Evolutionary conservation across 1,140 invertebrate species (phyloP).

Genomic region (Megathymus violae): DNA sequence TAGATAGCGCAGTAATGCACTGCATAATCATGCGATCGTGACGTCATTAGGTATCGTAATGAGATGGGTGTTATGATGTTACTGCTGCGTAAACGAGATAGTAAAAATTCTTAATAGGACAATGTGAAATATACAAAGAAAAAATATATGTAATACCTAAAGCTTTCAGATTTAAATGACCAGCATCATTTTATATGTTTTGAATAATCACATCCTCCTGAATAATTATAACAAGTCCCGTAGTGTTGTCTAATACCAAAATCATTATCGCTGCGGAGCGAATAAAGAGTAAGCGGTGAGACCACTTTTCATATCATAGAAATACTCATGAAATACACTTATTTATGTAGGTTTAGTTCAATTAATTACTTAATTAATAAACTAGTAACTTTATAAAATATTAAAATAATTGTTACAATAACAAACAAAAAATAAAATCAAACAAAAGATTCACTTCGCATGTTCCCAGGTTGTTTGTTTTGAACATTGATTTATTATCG

Average conservation of each 20-base stretch:
- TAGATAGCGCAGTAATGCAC: slow-evolving; percentile 26
- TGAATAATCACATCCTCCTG: too few species aligned
- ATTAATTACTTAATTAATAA: too few species aligned
- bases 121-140: background rate
- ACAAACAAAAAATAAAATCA: background rate
- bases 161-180: too few species aligned
- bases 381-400: background rate
- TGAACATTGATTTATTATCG: slow-evolving; percentile 60
- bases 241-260: too few species aligned
- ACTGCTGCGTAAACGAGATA: slow-evolving; percentile 21
- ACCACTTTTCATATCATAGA: too few species aligned
- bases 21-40: slow-evolving; percentile 33
- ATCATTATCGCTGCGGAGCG: too few species aligned
- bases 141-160: background rate
- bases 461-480: slow-evolving; percentile 11
- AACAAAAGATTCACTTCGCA: background rate
- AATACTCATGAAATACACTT: too few species aligned
- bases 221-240: too few species aligned
- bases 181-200: too few species aligned
- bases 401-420: background rate
- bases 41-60: slow-evolving; percentile 30
- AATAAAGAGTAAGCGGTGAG: too few species aligned
- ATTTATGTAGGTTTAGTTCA: too few species aligned
- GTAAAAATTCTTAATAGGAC: background rate
- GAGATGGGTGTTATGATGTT: slow-evolving; percentile 28